Base-by-base conservation (phyloP, 2,113 vertebrate genomes). In the Phyllostomus discolor region DNA sequence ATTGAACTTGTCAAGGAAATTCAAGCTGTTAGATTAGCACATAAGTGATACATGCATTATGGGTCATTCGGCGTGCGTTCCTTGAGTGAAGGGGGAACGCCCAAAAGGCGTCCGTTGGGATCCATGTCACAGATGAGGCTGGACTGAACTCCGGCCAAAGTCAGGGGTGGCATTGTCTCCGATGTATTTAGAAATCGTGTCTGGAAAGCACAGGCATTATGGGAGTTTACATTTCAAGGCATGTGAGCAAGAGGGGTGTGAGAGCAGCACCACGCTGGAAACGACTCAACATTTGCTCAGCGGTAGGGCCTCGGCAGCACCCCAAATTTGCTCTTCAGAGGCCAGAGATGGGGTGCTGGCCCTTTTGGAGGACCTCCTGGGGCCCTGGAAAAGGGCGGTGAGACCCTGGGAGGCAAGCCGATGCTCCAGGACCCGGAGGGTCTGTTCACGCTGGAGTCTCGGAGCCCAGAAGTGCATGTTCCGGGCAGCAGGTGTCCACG, bases 231-330 rank as follows among this genome's bases (percentile, higher is more conserved):
- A 1, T 38, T 54, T 92, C 59, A 88, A 79, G 48, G 75, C 26
- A 11, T 17, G 11, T 1, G 5, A 35, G 33, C 28, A 64, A 50
- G 70, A 79, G 41, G 1, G 20, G 28, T 28, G 17, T 3, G 22
- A 24, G 2, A 38, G 28, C 38, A 41, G 72, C 59, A 46, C 10
- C 52, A 80, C 24, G 28, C 82, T 54, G 4, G 31, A 54, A 62
- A 16, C 12, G n/a, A 7, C 2, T 52, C 66, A 20, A 24, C 2
- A 43, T 62, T 46, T 33, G 50, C 72, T 48, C 4, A 88, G 12
- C 8, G 3, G 0, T 4, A 20, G 76, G 41, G 9, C 6, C 20
- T 14, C 31, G 26, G 20, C 4, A 0, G 16, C 16, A 9, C 15
- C 4, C 48, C 3, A 7, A 16, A 16, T 50, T 24, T 46, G 41